Percentiles rank a stretch among this genome's conserved stretches.
phyloP scores from a whole-genome alignment of 2,888 invertebrate genomes.

The Malachius bipustulatus region DNA sequence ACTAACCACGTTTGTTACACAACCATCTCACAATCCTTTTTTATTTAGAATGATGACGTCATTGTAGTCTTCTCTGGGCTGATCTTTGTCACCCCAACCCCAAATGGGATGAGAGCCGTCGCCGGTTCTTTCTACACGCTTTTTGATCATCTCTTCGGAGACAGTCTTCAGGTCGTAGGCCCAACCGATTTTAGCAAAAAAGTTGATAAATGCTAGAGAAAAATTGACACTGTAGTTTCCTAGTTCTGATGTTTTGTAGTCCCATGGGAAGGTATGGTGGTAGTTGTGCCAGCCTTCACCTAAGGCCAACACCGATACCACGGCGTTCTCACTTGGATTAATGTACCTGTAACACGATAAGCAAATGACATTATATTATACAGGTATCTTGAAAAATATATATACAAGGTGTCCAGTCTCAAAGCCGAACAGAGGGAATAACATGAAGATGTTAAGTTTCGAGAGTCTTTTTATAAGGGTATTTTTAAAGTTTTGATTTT shows the following conservation, averaged over 20 bases:
- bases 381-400: too few species aligned
- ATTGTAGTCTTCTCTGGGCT: constrained; percentile 18
- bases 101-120: constrained; percentile 58
- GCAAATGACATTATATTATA: too few species aligned
- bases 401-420: too few species aligned
- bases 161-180: too few species aligned
- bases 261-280: too few species aligned
- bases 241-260: neutral
- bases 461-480: too few species aligned
- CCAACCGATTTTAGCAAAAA: too few species aligned
- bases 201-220: neutral
- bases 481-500: too few species aligned
- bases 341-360: constrained; percentile 41
- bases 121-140: constrained; percentile 55
- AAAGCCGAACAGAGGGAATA: too few species aligned
- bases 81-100: constrained; percentile 60
- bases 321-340: constrained; percentile 58
- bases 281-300: constrained; percentile 79
- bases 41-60: constrained; percentile 1
- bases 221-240: neutral
- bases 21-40: too few species aligned
- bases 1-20: too few species aligned
- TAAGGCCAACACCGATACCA: constrained; percentile 54
- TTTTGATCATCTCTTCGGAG: constrained; percentile 49
- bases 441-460: too few species aligned